Evolutionary conservation across 2,113 vertebrate genomes (phyloP).

Genomic region (Atherinomorus stipes): DNA sequence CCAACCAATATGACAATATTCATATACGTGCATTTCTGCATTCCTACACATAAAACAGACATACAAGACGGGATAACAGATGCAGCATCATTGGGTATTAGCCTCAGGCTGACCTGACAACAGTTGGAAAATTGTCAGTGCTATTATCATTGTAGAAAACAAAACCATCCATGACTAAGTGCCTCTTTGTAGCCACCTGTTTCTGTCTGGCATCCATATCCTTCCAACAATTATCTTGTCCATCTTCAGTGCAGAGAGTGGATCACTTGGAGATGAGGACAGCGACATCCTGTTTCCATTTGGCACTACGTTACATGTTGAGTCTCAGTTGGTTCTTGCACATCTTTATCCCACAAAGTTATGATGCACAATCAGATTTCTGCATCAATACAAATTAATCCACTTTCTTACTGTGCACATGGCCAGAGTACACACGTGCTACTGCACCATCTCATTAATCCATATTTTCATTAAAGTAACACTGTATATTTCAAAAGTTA

Average conservation of each 20-base stretch:
- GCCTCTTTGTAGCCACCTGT: slow-evolving; percentile 66
- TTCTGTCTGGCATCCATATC: slow-evolving; percentile 55
- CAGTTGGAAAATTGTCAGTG: slow-evolving; percentile 61
- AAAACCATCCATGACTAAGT: slow-evolving; percentile 60
- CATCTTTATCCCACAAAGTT: slow-evolving; percentile 9
- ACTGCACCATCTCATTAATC: slow-evolving; percentile 47
- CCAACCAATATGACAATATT: slow-evolving; percentile 52
- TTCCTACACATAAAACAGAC: slow-evolving; percentile 51
- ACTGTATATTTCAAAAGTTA: slow-evolving; percentile 50
- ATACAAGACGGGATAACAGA: slow-evolving; percentile 35
- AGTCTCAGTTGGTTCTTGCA: slow-evolving; percentile 3
- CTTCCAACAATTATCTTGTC: slow-evolving; percentile 56
- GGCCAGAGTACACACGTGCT: slow-evolving; percentile 26
- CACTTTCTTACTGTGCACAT: slow-evolving; percentile 24
- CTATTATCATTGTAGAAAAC: slow-evolving; percentile 71
- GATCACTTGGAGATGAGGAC: background rate
- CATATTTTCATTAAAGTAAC: slow-evolving; percentile 23
- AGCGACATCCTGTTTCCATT: background rate
- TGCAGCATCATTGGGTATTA: slow-evolving; percentile 51
- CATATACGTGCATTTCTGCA: slow-evolving; percentile 39
- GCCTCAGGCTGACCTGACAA: slow-evolving; percentile 62
- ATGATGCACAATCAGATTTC: slow-evolving; percentile 28
- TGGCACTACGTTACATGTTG: background rate
- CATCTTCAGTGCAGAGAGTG: slow-evolving; percentile 19
- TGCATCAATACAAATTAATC: slow-evolving; percentile 42